Conservation (phyloP, 2,113 vertebrate species). For the Rhizomys pruinosus region DNA sequence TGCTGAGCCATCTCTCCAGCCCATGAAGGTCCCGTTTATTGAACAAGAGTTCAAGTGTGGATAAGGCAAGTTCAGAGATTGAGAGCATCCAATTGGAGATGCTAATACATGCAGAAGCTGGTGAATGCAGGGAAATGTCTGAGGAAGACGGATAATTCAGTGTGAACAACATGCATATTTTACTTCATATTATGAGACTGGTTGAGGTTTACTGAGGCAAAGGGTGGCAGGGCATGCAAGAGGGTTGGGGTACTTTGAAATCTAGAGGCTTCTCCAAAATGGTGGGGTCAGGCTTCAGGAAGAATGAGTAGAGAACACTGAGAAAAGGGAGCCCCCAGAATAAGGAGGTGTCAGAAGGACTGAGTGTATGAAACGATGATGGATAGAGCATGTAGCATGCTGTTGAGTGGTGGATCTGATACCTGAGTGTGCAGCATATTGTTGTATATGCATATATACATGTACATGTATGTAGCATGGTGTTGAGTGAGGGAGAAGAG, state of each 20-base stretch:
- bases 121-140: background rate
- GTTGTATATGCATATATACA: too few relatives aligned
- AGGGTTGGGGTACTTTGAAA: background rate
- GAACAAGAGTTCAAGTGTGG: background rate
- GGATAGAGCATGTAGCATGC: too few relatives aligned
- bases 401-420: too few relatives aligned
- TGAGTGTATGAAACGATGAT: background rate
- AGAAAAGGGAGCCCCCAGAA: background rate
- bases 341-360: background rate
- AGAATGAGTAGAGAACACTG: background rate
- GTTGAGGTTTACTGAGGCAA: background rate
- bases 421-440: too few relatives aligned
- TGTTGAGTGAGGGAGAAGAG: background rate
- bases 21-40: too few relatives aligned
- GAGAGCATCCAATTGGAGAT: background rate
- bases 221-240: background rate
- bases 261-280: background rate
- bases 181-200: background rate
- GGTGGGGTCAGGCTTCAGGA: background rate
- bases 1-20: too few relatives aligned
- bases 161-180: background rate
- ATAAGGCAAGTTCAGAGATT: background rate
- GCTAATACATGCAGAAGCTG: background rate
- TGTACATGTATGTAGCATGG: background rate
- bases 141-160: background rate